Percentiles rank a stretch among this genome's conserved stretches.
Evolutionary conservation across 1,140 invertebrate species (phyloP).

Genomic region (Sitobion miscanthi): DNA sequence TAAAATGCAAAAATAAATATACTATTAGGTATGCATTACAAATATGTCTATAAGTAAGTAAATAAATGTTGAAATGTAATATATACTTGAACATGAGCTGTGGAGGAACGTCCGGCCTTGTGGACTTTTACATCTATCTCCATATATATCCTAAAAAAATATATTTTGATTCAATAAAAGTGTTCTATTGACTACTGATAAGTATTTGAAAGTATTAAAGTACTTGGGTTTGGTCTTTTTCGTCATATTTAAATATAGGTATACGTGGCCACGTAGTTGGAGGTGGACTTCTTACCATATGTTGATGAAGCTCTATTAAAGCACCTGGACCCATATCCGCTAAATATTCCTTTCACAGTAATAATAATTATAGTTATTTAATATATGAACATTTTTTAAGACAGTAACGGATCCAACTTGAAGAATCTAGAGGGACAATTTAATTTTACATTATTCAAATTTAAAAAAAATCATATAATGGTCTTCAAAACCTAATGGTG

Average conservation of each 20-base stretch:
- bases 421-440: not conserved
- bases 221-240: slow-evolving; percentile 39
- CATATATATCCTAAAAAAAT: slow-evolving; percentile 39
- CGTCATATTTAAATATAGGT: slow-evolving; percentile 57
- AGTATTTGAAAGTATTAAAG: not conserved
- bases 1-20: too few relatives aligned
- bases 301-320: slow-evolving; percentile 79
- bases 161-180: not conserved
- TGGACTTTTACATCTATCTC: slow-evolving; percentile 46
- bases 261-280: slow-evolving; percentile 73
- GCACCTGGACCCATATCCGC: slow-evolving; percentile 68
- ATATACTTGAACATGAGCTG: slow-evolving; percentile 48
- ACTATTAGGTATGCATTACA: too few relatives aligned
- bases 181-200: too few relatives aligned
- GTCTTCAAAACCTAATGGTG: not conserved
- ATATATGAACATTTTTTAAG: not conserved
- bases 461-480: not conserved
- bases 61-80: not conserved
- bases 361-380: not conserved
- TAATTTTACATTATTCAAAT: not conserved
- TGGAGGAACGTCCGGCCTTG: slow-evolving; percentile 25
- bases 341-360: slow-evolving; percentile 40
- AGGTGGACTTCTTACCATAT: slow-evolving; percentile 81
- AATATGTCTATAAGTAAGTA: not conserved
- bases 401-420: not conserved